Percentiles rank a stretch among this genome's conserved stretches.
These are phyloP conservation scores for Acrocephalus kingi DNA, from an alignment of 2,113 vertebrate genomes.

Conservation along the genomic window DNA sequence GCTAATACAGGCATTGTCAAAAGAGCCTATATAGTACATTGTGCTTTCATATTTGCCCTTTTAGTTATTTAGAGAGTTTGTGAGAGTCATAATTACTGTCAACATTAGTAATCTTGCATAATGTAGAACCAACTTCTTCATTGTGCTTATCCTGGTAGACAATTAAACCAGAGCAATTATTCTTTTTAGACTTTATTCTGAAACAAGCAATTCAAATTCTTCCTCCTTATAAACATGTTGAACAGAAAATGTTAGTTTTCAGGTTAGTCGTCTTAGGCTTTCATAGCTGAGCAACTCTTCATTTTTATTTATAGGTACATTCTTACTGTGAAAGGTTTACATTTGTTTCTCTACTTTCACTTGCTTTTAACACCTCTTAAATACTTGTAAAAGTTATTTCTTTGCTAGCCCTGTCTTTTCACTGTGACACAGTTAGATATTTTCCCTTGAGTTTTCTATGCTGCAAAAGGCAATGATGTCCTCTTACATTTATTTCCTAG, in stretches of 20 bases:
- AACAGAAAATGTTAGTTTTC: not conserved
- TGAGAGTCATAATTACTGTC: conserved; percentile 40
- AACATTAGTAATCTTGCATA: conserved; percentile 42
- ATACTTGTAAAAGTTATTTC: conserved; percentile 45
- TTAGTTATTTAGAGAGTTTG: conserved; percentile 48
- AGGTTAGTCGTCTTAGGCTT: not conserved
- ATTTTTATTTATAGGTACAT: conserved; percentile 9
- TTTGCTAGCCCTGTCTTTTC: conserved; percentile 3
- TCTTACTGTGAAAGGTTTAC: not conserved
- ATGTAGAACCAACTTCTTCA: not conserved
- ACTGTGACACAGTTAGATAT: conserved; percentile 1
- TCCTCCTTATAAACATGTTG: not conserved
- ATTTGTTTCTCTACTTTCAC: conserved; percentile 3
- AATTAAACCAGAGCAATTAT: not conserved
- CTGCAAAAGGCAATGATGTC: conserved; percentile 54
- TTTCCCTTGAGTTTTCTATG: conserved; percentile 28
- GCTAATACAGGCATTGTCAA: not conserved
- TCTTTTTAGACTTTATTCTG: not conserved
- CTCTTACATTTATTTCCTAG: conserved; percentile 49
- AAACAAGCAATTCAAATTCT: not conserved
- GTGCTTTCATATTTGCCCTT: not conserved
- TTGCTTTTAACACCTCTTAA: conserved; percentile 24
- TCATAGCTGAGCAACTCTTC: not conserved
- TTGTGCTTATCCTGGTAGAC: not conserved
- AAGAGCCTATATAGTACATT: not conserved